phyloP scores from a whole-genome alignment of 2,888 invertebrate species.

The Epistrophella euchroma region DNA sequence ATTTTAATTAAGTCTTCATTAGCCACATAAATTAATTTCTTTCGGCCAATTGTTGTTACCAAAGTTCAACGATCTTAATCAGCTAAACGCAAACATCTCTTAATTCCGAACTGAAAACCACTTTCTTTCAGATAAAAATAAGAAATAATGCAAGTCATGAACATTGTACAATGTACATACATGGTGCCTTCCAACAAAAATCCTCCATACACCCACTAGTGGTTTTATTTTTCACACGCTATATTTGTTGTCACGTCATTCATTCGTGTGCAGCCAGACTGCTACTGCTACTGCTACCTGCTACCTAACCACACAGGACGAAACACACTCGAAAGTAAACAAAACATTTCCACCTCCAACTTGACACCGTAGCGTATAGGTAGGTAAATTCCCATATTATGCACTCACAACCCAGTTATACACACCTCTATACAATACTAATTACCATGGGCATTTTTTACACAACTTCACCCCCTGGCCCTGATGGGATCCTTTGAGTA shows the following conservation, averaged over 20 bases:
- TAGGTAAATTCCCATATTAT: background rate
- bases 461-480: background rate
- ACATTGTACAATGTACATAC: no score
- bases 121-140: slow-evolving; percentile 8
- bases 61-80: slow-evolving; percentile 58
- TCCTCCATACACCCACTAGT: slow-evolving; percentile 41
- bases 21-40: background rate
- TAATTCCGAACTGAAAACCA: slow-evolving; percentile 3
- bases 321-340: slow-evolving; percentile 61
- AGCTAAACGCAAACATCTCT: slow-evolving; percentile 19
- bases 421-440: slow-evolving; percentile 33
- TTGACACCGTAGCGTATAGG: slow-evolving; percentile 21
- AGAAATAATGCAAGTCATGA: background rate
- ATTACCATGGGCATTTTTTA: slow-evolving; percentile 58
- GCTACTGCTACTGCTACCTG: background rate
- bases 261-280: slow-evolving; percentile 52
- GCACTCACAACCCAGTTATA: slow-evolving; percentile 9
- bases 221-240: slow-evolving; percentile 52
- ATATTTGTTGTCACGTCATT: slow-evolving; percentile 64
- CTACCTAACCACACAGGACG: slow-evolving; percentile 48
- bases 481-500: slow-evolving; percentile 20
- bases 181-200: background rate
- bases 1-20: background rate
- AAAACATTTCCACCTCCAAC: slow-evolving; percentile 36
- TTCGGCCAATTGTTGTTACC: background rate